Evolutionary conservation across 2,888 invertebrate genomes (phyloP), one percentile per base, ranked within the genome.

Genomic region (Calameuta filiformis): DNA sequence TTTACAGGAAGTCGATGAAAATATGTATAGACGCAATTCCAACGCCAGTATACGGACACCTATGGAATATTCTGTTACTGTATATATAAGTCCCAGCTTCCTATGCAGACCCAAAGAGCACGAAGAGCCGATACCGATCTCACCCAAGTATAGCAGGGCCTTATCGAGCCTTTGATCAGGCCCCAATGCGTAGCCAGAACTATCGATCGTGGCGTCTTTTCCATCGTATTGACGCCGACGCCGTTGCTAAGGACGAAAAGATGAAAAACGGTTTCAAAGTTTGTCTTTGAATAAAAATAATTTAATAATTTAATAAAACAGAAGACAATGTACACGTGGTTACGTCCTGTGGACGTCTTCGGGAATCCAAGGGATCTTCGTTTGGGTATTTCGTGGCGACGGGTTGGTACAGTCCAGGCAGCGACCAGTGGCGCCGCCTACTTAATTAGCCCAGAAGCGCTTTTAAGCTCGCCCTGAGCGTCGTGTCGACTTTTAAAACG

Each of bases 391-490:
- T 34, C 34, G 35, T 1, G 74, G 31, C 69, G 69, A 35, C 68
- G 35, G 37, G 56, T 73, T 73, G 73, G 30, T 40, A 31, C 76
- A 11, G 37, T 15, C 35, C 1, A 15, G 15, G 12, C 68, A 71
- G 23, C 56, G 35, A 37, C 71, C 12, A 77, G 73, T 73, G 79
- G 77, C 77, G 79, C 79, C 77, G 79, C 73, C 76, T 69, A 75
- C 74, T 79, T 79, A 79, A 79, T 79, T 79, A 79, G 77, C 40
- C 76, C 73, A 73, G 73, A 56, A 79, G 76, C 77, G 79, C 73
- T 76, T 77, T 74, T 35, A 35, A 74, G 74, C 74, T 35, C 35
- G 74, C 74, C 23, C 74, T 74, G 35, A 37, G 35, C 74, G 35
- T 74, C 74, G 74, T 4, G 35, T 56, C 56, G 56, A 56, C 23